Evolutionary conservation across 1,140 invertebrate species (phyloP), one percentile per base, ranked within the genome.

Genomic region (Globodera ellingtonae): DNA sequence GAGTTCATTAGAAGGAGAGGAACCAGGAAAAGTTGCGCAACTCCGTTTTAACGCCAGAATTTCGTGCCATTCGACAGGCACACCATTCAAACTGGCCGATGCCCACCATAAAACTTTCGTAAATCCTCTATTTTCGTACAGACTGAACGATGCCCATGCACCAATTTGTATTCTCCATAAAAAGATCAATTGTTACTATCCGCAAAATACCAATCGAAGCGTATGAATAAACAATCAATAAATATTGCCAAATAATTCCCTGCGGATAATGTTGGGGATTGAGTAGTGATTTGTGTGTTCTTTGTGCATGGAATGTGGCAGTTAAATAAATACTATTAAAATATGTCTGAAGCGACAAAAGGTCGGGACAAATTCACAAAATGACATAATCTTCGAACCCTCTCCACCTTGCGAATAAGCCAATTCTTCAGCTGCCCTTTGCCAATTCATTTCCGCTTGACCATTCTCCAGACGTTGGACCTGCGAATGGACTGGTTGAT

Each of bases 401-500:
- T 18, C 56, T 18, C 56, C 56, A 62, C 15, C 70, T 15, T 73
- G 15, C 18, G 15, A 75, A 75, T 66, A 52, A 35, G 44, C 46
- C 73, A 75, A 15, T 75, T 74, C 44, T 75, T 15, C 56, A 50
- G 18, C 6, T n/a, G 13, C 44, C 13, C 74, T 74, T 74, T 6
- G n/a, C 18, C 18, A 75, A 21, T 50, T 50, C 48, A 77, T 69
- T 77, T 77, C 9, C 56, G 52, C 10, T 66, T 77, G 24, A 77
- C 44, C 47, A 46, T n/a, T 8, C 76, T 35, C 81, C 81, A 82
- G 47, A 82, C 59, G 21, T 83, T 82, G 15, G 71, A 72, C 62
- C 82, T 77, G 9, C 75, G 80, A 59, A 82, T 84, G 46, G 80
- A 59, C 66, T 67, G 47, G 48, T 82, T 82, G 46, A 82, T 82